These are phyloP conservation scores for Anoplopoma fimbria DNA, from an alignment of 2,113 vertebrate species.

Conservation along the genomic window DNA sequence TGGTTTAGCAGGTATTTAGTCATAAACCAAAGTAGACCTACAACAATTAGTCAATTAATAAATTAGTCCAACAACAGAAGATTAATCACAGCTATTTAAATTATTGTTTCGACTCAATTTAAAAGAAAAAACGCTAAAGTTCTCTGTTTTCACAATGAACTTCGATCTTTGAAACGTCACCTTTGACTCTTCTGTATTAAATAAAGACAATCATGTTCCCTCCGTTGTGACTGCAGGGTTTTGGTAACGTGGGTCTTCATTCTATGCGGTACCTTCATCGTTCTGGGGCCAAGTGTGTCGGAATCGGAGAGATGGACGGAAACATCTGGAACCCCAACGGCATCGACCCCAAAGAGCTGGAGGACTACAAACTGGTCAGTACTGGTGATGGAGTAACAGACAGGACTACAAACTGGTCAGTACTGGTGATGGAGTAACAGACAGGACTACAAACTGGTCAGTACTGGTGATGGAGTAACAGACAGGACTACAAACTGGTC, in stretches of 20 bases:
- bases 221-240: conserved; percentile 76
- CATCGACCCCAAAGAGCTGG: conserved; percentile 96
- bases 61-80: too few relatives aligned
- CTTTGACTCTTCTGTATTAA: too few relatives aligned
- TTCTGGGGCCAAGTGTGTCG: conserved; percentile 93
- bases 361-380: conserved; percentile 33
- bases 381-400: not conserved
- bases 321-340: conserved; percentile 94
- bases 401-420: not conserved
- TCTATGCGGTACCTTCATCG: conserved; percentile 97
- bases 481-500: conserved; percentile 15
- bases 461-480: not conserved
- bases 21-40: too few relatives aligned
- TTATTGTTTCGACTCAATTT: too few relatives aligned
- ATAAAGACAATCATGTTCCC: too few relatives aligned
- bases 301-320: conserved; percentile 92
- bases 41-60: too few relatives aligned
- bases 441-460: conserved; percentile 18
- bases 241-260: conserved; percentile 97
- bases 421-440: not conserved
- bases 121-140: too few relatives aligned
- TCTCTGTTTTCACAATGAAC: too few relatives aligned
- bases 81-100: too few relatives aligned
- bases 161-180: too few relatives aligned
- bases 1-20: too few relatives aligned